Evolutionary conservation across 2,888 invertebrate species (phyloP).

Genomic region (Drosophila infuscata): DNA sequence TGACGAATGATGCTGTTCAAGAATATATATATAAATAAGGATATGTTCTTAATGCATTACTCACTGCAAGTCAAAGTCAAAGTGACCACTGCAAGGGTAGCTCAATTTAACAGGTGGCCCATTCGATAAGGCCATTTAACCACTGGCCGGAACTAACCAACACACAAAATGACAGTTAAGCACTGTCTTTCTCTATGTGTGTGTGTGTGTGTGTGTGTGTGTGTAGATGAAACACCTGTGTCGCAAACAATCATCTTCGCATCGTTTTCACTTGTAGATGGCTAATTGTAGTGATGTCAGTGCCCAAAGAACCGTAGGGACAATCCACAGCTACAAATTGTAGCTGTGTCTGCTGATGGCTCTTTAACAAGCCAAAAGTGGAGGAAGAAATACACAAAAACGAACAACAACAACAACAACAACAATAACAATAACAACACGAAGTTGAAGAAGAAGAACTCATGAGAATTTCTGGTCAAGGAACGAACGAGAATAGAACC

Average conservation of each 20-base stretch:
- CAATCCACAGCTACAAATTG: conserved; percentile 47
- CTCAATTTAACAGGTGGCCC: conserved; percentile 9
- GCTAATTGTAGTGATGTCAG: conserved; percentile 45
- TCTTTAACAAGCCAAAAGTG: conserved; percentile 40
- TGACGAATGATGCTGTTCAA: not conserved
- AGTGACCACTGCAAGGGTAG: not conserved
- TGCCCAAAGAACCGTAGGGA: conserved; percentile 46
- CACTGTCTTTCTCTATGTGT: not conserved
- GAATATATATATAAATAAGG: not conserved
- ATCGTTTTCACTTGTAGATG: conserved; percentile 50
- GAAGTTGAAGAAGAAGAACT: conserved; percentile 15
- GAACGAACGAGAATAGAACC: conserved; percentile 51
- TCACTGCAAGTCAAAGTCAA: not conserved
- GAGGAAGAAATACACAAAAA: conserved; percentile 7
- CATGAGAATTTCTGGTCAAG: conserved; percentile 53
- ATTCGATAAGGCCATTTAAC: conserved; percentile 24
- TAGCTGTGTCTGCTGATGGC: conserved; percentile 25
- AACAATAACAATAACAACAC: too few relatives aligned
- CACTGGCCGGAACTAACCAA: conserved; percentile 14
- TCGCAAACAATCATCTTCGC: conserved; percentile 35
- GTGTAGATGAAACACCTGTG: conserved; percentile 45
- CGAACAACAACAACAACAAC: too few relatives aligned
- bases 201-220: conserved; percentile 14
- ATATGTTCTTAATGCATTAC: not conserved
- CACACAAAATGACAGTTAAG: conserved; percentile 7